phyloP scores from a whole-genome alignment of 2,888 invertebrate species.

The Anagyrus pseudococci region DNA sequence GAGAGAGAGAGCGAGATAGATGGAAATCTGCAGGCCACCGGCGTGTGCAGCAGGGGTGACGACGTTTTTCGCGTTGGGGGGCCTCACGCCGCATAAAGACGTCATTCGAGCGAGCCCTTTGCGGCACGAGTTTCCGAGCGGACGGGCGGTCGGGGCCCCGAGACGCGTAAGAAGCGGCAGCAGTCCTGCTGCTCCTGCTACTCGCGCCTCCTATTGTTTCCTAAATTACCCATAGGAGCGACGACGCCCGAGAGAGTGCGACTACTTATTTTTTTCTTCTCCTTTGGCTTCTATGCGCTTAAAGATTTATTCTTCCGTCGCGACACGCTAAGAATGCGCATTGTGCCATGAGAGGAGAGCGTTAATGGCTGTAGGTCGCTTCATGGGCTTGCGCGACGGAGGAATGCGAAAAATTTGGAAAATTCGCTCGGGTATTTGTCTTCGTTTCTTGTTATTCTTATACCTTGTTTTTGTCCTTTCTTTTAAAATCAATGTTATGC shows the following conservation, averaged over 20 bases:
- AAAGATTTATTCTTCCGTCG: constrained; percentile 45
- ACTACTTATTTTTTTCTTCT: too few relatives aligned
- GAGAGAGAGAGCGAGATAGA: constrained; percentile 40
- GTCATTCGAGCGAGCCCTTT: constrained; percentile 49
- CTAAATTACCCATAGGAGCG: too few relatives aligned
- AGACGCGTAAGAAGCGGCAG: too few relatives aligned
- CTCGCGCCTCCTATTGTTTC: too few relatives aligned
- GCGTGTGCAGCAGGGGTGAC: constrained; percentile 59
- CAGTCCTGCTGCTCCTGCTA: too few relatives aligned
- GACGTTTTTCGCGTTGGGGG: constrained; percentile 56
- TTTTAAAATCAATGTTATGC: background rate
- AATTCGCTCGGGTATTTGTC: background rate
- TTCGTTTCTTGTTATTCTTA: too few relatives aligned
- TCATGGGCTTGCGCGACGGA: constrained; percentile 29
- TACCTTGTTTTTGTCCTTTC: background rate
- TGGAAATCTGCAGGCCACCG: constrained; percentile 54
- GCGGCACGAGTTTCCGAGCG: too few relatives aligned
- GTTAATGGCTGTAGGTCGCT: too few relatives aligned
- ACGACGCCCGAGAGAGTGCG: too few relatives aligned
- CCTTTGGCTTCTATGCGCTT: too few relatives aligned
- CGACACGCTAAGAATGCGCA: constrained; percentile 40
- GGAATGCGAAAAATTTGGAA: background rate
- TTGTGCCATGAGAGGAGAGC: too few relatives aligned
- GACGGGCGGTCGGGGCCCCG: too few relatives aligned
- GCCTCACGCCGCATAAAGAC: constrained; percentile 52